Evolutionary conservation across 1,140 invertebrate genomes (phyloP), one percentile per base, ranked within the genome.

Genomic region (Polyergus mexicanus): DNA sequence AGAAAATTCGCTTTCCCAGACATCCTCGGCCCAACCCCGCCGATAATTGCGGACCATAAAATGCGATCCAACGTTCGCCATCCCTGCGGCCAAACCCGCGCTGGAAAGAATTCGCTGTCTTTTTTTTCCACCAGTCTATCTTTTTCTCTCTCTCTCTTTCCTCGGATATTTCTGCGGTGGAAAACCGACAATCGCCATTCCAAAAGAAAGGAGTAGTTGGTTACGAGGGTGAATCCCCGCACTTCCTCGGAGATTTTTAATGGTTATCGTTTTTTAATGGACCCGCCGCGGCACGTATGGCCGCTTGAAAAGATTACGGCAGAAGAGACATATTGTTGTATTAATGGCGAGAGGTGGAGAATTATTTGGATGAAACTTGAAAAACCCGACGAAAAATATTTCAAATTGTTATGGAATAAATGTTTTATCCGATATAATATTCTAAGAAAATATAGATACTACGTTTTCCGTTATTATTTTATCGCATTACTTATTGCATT

Each of bases 31-130:
- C 75, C 76, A 63, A 47, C 78, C 65, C 44, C 69, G 80, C 60
- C 88, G 89, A 90, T 93, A 90, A 91, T 92, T 88, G 87, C 77
- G 25, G 54, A 63, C 84, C 75, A 77, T 90, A 88, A 88, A 88
- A 68, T 86, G 62, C 86, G 86, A 89, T 89, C 84, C 41, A 68
- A 75, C 81, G 16, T 56, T 74, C 72, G 11, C 72, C 74, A 76
- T 10, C n/a, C 19, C 51, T 47, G 38, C 25, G 25, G 22, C 11
- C 54, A 41, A 51, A 76, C 44, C 65, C 51, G n/a, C 63, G 60
- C 72, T 83, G 28, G 4, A 83, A 44, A 74, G 58, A 44, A 25
- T n/a, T 60, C 66, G 19, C 68, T 28, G 1, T 69, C 32, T 80
- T 41, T 32, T 72, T 41, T 47, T 83, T 72, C 54, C 32, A 47